Conservation (phyloP, 2,113 vertebrate genomes). For the Eurypyga helias region DNA sequence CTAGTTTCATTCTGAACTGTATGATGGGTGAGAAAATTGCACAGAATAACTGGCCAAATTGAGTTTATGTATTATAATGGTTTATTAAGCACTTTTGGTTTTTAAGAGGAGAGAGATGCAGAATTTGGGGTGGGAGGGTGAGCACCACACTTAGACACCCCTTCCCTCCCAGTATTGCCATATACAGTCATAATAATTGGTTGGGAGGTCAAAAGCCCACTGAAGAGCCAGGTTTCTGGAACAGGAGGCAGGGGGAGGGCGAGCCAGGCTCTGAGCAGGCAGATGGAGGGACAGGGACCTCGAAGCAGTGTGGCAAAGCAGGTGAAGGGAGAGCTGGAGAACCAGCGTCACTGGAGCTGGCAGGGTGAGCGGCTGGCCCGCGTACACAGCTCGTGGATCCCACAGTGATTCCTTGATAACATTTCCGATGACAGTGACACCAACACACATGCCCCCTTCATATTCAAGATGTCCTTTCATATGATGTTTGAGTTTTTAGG, state of each 20-base stretch:
- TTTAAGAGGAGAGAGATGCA: neutral
- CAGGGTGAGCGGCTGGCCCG: neutral
- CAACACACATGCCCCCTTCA: accelerated
- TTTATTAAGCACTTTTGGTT: neutral
- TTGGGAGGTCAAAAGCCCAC: neutral
- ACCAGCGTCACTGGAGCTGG: neutral
- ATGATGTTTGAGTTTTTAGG: neutral
- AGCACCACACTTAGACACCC: neutral
- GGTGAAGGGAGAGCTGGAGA: neutral
- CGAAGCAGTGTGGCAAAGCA: neutral
- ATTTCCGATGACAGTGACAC: neutral
- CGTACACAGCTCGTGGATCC: neutral
- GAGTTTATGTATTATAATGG: accelerated
- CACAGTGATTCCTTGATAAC: neutral
- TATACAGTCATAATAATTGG: neutral
- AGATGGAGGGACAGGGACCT: neutral
- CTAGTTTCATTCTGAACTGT: neutral
- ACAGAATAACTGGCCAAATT: neutral
- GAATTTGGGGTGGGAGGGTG: neutral
- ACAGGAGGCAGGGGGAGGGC: neutral
- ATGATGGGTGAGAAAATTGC: neutral
- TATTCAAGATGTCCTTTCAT: neutral
- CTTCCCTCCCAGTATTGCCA: neutral
- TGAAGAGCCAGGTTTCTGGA: neutral
- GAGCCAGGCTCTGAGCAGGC: neutral